Evolutionary conservation across 1,140 invertebrate genomes (phyloP).

Genomic region (Ctenoplectra terminalis): DNA sequence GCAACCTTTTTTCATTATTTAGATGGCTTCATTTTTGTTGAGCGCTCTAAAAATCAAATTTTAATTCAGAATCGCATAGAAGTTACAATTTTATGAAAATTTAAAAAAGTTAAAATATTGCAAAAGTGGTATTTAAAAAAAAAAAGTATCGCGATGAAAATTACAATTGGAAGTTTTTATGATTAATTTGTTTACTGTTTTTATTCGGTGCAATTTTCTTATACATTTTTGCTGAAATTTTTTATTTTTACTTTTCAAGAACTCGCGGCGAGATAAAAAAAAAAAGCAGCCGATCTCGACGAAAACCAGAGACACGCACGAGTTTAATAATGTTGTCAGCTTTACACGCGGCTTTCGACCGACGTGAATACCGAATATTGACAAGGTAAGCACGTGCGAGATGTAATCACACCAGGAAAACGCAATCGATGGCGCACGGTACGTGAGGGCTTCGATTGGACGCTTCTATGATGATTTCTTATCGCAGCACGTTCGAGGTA

Average conservation of each 20-base stretch:
- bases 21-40: neutral
- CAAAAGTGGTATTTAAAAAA: too few relatives aligned
- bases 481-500: slow-evolving; percentile 33
- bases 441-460: neutral
- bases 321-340: neutral
- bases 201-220: too few relatives aligned
- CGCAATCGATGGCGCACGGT: neutral
- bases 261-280: neutral
- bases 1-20: slow-evolving; percentile 2
- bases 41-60: neutral
- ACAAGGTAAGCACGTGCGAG: neutral
- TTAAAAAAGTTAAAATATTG: too few relatives aligned
- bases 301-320: neutral
- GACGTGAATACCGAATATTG: neutral
- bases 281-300: neutral
- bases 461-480: slow-evolving; percentile 30
- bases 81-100: neutral
- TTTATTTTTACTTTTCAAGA: too few relatives aligned
- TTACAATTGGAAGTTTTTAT: too few relatives aligned
- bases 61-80: neutral
- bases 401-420: neutral
- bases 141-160: too few relatives aligned
- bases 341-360: too few relatives aligned
- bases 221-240: too few relatives aligned
- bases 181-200: too few relatives aligned